A percentile compares a stretch with the other conserved stretches of the same genome.
Evolutionary conservation across 2,113 vertebrate species (phyloP).

Genomic region (Anolis carolinensis): DNA sequence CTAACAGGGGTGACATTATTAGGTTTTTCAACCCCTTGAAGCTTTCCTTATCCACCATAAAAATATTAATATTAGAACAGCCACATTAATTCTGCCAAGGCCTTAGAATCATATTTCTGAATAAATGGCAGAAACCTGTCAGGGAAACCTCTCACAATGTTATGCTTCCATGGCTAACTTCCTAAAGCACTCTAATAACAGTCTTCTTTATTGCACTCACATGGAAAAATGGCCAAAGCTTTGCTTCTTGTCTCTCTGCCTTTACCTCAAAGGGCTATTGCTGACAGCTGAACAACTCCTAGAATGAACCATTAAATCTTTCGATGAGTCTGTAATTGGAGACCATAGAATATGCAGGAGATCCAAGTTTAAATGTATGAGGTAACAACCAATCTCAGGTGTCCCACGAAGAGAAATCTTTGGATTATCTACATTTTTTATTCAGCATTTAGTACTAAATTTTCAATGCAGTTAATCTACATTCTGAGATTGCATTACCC

Average conservation of each 20-base stretch:
- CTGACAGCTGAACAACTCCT: slow-evolving; percentile 27
- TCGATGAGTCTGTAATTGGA: slow-evolving; percentile 33
- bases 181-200: not conserved
- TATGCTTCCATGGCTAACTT: slow-evolving; percentile 23
- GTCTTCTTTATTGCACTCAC: slow-evolving; percentile 10
- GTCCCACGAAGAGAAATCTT: slow-evolving; percentile 52
- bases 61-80: slow-evolving; percentile 31
- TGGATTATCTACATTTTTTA: slow-evolving; percentile 51
- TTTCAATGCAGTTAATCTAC: no score
- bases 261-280: slow-evolving; percentile 27
- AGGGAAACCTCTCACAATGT: slow-evolving; percentile 28
- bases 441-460: slow-evolving; percentile 51
- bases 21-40: not conserved
- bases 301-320: slow-evolving; percentile 36
- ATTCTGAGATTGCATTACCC: no score
- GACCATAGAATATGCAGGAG: not conserved
- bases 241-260: slow-evolving; percentile 30
- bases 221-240: slow-evolving; percentile 36
- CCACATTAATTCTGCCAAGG: slow-evolving; percentile 45
- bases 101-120: slow-evolving; percentile 38
- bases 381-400: slow-evolving; percentile 42
- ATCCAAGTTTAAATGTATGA: slow-evolving; percentile 42
- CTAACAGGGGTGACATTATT: slow-evolving; percentile 19
- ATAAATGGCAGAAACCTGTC: slow-evolving; percentile 29
- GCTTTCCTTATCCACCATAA: slow-evolving; percentile 38